A percentile compares a stretch with the other conserved stretches of the same genome.
Conservation (phyloP, 2,888 invertebrate genomes). For the Drosophila multiciliata region DNA sequence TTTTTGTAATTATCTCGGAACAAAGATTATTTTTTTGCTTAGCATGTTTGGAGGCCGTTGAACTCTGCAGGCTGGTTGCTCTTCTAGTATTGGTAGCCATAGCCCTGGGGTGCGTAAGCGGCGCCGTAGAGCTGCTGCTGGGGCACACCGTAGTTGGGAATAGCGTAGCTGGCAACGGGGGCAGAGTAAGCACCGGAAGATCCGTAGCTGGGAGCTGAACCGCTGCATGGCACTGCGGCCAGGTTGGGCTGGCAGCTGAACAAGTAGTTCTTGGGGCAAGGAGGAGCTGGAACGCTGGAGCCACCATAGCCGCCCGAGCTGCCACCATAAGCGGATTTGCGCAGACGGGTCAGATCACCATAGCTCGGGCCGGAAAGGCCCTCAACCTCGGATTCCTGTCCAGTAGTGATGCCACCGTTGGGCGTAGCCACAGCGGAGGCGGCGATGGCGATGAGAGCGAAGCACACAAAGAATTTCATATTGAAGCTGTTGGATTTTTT, state of each 20-base stretch:
- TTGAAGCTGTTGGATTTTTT: slow-evolving; percentile 49
- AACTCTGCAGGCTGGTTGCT: slow-evolving; percentile 5
- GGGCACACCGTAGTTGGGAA: slow-evolving; percentile 71
- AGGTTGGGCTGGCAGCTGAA: slow-evolving; percentile 80
- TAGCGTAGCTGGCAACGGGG: slow-evolving; percentile 70
- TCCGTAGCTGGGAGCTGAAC: slow-evolving; percentile 64
- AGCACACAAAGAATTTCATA: slow-evolving; percentile 79
- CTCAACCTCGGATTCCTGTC: slow-evolving; percentile 60
- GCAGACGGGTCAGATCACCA: slow-evolving; percentile 73
- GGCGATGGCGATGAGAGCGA: slow-evolving; percentile 66
- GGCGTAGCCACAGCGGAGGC: slow-evolving; percentile 62
- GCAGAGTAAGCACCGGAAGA: slow-evolving; percentile 78
- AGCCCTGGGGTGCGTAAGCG: slow-evolving; percentile 65
- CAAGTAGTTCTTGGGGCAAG: slow-evolving; percentile 81
- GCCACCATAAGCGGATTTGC: slow-evolving; percentile 76
- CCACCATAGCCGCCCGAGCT: slow-evolving; percentile 65
- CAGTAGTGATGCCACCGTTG: slow-evolving; percentile 36
- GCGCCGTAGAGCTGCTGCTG: slow-evolving; percentile 61
- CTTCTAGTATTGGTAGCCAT: slow-evolving; percentile 59
- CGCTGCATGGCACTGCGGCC: slow-evolving; percentile 76
- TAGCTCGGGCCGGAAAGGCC: slow-evolving; percentile 44
- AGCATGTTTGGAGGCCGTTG: slow-evolving; percentile 22
- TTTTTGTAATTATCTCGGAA: slow-evolving; percentile 52
- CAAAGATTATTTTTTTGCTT: slow-evolving; percentile 33
- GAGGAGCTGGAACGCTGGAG: slow-evolving; percentile 67